Evolutionary conservation across 2,797 vertebrate species (phyloP), one percentile per base, ranked within the genome.

Genomic region (Myotis vivesi): DNA sequence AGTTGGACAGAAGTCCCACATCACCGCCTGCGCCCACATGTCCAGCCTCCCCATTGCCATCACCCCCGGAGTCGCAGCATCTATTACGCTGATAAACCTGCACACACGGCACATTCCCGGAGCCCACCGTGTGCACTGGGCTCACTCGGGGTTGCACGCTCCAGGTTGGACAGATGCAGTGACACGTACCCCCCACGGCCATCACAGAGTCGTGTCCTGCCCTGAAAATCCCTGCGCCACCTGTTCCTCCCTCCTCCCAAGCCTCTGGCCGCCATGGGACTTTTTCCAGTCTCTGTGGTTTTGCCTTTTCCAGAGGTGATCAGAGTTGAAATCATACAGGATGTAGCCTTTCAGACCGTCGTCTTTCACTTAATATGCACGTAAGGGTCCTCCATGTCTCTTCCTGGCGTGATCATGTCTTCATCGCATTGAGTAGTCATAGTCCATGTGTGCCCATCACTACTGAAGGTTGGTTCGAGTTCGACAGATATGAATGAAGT

Each of bases 401-500:
- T 11, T 11, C 66, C 17, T 68, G 66, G 33, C 9, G 9, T 7
- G 17, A 4, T 69, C 2, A 2, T 38, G 23, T 25, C 55, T 36
- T 12, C 4, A 22, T 69, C 11, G 66, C 23, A 33, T 36, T 11
- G 66, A 36, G 20, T 22, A 38, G 33, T 69, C 20, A 38, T 6
- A 12, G 9, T 38, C 68, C 68, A 7, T 1, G 19, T 13, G 68
- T 68, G 20, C 33, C n/a, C 36, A 2, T 22, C 68, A 69, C 36
- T 23, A 69, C 36, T 23, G 19, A 22, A 36, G 68, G 33, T 11
- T 22, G 33, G 33, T 22, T 10, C 4, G 4, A 11, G 33, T 36
- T 22, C 1, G 1, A 36, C 64, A 33, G 1, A 8, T 17, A 3
- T 1, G 62, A n/a, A 8, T n/a, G 7, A 33, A 66, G 62, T n/a